Conservation (phyloP, 2,797 vertebrate species). For the Masticophis lateralis region DNA sequence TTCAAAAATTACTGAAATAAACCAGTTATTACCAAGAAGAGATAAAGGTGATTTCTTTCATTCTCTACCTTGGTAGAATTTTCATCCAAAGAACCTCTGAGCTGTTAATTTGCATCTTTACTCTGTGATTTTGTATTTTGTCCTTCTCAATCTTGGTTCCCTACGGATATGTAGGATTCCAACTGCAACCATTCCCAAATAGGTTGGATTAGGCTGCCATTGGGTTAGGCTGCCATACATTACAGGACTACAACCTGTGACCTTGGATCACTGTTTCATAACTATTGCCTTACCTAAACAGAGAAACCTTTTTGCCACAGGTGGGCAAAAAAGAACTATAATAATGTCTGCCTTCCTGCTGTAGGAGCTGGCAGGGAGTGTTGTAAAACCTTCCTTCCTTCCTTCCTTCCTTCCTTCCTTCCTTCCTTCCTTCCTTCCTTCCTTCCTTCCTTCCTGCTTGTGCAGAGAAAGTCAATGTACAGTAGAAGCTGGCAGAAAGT, state of each 20-base stretch:
- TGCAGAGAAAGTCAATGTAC: no score
- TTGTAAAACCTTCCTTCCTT: no score
- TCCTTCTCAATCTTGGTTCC: background rate
- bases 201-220: background rate
- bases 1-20: slow-evolving; percentile 15
- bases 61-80: background rate
- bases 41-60: background rate
- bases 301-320: no score
- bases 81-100: background rate
- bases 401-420: no score
- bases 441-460: no score
- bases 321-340: no score
- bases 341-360: no score
- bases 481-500: no score
- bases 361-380: no score
- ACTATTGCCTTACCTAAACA: background rate
- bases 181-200: background rate
- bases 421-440: no score
- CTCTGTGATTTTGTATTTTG: background rate
- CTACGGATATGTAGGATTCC: background rate
- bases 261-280: background rate
- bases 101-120: background rate
- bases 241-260: no score
- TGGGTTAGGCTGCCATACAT: no score
- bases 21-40: background rate